These are phyloP conservation scores for Gallinago media DNA, from an alignment of 2,113 vertebrate genomes.

Conservation along the genomic window DNA sequence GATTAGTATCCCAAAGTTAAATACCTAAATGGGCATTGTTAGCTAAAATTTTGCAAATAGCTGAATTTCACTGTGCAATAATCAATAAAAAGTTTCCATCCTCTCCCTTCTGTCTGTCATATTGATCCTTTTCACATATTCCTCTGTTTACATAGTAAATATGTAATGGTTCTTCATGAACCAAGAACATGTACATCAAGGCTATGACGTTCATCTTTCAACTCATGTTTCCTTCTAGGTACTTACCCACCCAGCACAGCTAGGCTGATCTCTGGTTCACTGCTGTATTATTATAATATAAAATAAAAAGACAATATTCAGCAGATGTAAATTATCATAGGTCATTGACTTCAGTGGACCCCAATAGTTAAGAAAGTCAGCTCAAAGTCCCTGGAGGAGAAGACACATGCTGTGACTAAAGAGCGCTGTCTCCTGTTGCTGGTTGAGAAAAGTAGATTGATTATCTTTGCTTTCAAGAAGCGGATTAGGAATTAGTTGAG, in stretches of 20 bases:
- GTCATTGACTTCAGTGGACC: not conserved
- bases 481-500: not conserved
- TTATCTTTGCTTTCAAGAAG: constrained; percentile 17
- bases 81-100: not conserved
- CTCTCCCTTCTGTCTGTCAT: not conserved
- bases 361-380: not conserved
- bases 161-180: not conserved
- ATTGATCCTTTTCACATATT: not conserved
- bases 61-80: not conserved
- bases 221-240: not conserved
- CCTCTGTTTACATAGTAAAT: not conserved
- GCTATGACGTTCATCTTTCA: not conserved
- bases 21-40: not conserved
- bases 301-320: not conserved
- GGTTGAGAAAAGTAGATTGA: not conserved
- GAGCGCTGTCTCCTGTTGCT: not conserved
- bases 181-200: not conserved
- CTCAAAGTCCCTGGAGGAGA: not conserved
- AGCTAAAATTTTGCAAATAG: not conserved
- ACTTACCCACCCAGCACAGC: not conserved
- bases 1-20: not conserved
- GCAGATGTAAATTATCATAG: not conserved
- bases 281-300: not conserved
- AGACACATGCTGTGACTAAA: not conserved
- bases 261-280: not conserved